Base-by-base conservation (phyloP, 1,140 invertebrate species). In the Cydia pomonella region DNA sequence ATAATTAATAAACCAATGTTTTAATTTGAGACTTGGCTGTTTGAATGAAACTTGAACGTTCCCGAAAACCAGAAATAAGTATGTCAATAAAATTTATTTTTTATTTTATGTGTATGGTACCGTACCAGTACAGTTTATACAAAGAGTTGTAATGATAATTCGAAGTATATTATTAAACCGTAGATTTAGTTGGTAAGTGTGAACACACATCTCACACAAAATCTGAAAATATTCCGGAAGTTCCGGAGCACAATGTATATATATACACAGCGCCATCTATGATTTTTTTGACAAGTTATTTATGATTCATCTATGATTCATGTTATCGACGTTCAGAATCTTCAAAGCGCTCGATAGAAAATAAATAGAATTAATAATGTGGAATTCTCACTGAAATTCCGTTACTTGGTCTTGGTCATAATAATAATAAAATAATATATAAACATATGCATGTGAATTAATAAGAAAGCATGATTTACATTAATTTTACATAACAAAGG, bases 221-320 rank as follows among this genome's bases (percentile, higher is more conserved):
- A 44, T 13, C 41, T 16, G n/a, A 53, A 53, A 53, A 18, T 21
- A n/a, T 53, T 18, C n/a, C 50, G n/a, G 50, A 53, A 53, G 5
- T 53, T 53, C 50, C 16, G 50, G n/a, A 53, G 16, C 16, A 3
- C 18, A 50, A 50, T n/a, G n/a, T 18, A 41, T 41, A 12, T 41
- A 41, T 10, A 12, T 41, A 41, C 9, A 50, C 47, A n/a, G 53
- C 53, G 53, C 53, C 53, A 59, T 59, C 53, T 59, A 59, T 59
- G 53, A 7, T 9, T 9, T 59, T 59, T 2, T 7, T 6, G 18
- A 21, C 16, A 59, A 16, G 29, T 18, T 10, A n/a, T 59, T 59
- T n/a, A 59, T 59, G 53, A 59, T 59, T 59, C 53, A 59, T 59
- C 53, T 12, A 44, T 44, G 41, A 44, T 44, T 44, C 41, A 44